These are phyloP conservation scores for Bellardia bayeri DNA, from an alignment of 2,888 invertebrate species.

Conservation along the genomic window DNA sequence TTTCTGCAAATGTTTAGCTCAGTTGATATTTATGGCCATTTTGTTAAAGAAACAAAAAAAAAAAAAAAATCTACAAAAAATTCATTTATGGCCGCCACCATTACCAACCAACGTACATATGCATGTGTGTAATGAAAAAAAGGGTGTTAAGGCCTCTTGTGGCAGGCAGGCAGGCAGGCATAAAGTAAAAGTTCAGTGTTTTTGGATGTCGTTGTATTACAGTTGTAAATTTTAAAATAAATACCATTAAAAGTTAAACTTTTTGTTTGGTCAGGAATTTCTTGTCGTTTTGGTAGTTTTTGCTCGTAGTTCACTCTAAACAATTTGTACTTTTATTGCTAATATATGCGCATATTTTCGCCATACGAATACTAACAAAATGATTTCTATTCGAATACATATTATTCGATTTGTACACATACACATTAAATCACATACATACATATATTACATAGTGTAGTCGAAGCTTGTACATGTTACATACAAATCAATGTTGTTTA, in stretches of 20 bases:
- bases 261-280: constrained; percentile 74
- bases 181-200: constrained; percentile 46
- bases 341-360: constrained; percentile 81
- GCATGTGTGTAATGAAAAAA: neutral
- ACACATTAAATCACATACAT: neutral
- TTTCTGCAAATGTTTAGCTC: constrained; percentile 53
- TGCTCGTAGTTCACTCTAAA: constrained; percentile 77
- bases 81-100: constrained; percentile 61
- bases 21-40: constrained; percentile 63
- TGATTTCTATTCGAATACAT: neutral
- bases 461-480: constrained; percentile 20
- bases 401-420: neutral
- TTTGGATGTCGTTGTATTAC: constrained; percentile 42
- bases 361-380: neutral
- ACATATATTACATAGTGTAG: neutral
- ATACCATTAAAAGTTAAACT: constrained; percentile 72
- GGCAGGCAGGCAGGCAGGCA: neutral
- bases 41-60: neutral
- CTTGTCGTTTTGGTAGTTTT: constrained; percentile 70
- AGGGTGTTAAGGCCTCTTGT: constrained; percentile 66
- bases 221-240: constrained; percentile 74
- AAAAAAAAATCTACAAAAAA: constrained; percentile 31
- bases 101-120: neutral
- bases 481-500: constrained; percentile 70
- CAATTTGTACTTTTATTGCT: constrained; percentile 79